Evolutionary conservation across 2,113 vertebrate species (phyloP).

Genomic region (Candoia aspera): DNA sequence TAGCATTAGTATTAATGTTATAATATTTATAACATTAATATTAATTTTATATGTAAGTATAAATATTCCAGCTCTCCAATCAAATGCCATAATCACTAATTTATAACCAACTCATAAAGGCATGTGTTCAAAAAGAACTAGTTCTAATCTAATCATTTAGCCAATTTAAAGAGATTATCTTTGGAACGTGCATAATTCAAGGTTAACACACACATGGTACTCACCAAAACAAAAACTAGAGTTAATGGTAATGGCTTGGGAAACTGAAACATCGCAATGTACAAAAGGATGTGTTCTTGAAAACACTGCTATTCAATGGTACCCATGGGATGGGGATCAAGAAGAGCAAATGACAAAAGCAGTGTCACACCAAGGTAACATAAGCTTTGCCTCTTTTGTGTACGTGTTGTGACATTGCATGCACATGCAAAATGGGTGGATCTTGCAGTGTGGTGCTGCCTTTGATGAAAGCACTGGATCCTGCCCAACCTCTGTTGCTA

Average conservation of each 20-base stretch:
- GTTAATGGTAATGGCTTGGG: not conserved
- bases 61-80: not conserved
- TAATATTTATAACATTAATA: too few relatives aligned
- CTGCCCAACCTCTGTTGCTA: not conserved
- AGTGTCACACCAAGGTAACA: not conserved
- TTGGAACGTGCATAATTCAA: not conserved
- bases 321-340: not conserved
- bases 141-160: not conserved
- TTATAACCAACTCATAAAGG: not conserved
- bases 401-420: not conserved
- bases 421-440: not conserved
- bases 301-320: not conserved
- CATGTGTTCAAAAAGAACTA: not conserved
- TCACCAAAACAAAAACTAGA: not conserved
- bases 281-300: not conserved
- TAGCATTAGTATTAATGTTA: not conserved
- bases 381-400: not conserved
- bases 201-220: not conserved
- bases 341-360: not conserved
- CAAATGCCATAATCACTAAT: not conserved
- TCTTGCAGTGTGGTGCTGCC: not conserved
- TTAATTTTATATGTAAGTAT: too few relatives aligned
- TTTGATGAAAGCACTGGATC: not conserved
- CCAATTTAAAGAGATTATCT: not conserved
- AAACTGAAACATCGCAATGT: not conserved